Percentiles rank a stretch among this genome's conserved stretches.
phyloP scores from a whole-genome alignment of 2,888 invertebrate species.

The Aphidoletes aphidimyza region DNA sequence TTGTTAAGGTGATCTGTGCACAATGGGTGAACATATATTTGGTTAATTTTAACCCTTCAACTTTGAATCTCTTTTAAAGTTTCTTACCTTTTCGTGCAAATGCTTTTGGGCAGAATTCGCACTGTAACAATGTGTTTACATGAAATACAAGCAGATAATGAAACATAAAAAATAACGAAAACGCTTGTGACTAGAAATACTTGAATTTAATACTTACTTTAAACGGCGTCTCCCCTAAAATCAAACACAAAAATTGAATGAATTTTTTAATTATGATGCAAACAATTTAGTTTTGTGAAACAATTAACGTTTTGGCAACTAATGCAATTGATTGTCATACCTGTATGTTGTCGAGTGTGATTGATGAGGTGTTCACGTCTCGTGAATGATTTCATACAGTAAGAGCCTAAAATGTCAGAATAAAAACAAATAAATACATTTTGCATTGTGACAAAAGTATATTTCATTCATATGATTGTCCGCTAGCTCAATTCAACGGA shows the following conservation, averaged over 20 bases:
- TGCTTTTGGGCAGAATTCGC: slow-evolving; percentile 74
- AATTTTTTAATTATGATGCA: background rate
- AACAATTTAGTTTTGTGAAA: background rate
- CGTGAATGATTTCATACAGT: slow-evolving; percentile 88
- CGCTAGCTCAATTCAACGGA: too few relatives aligned
- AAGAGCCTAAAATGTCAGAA: slow-evolving; percentile 70
- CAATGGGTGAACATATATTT: too few relatives aligned
- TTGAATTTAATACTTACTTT: too few relatives aligned
- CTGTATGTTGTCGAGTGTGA: background rate
- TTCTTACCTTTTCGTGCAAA: background rate
- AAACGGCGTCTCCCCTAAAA: slow-evolving; percentile 85
- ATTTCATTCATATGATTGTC: too few relatives aligned
- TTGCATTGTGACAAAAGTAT: background rate
- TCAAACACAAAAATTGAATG: slow-evolving; percentile 66
- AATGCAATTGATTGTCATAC: background rate
- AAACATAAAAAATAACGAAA: too few relatives aligned
- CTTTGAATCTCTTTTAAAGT: too few relatives aligned
- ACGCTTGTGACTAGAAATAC: too few relatives aligned
- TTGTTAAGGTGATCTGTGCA: background rate
- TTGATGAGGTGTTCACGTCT: slow-evolving; percentile 76
- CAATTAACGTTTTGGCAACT: too few relatives aligned
- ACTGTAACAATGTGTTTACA: too few relatives aligned
- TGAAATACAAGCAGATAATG: too few relatives aligned
- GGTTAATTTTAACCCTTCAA: too few relatives aligned
- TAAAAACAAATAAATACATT: background rate